Conservation (phyloP, 2,113 vertebrate genomes). For the Grantiella picta region DNA sequence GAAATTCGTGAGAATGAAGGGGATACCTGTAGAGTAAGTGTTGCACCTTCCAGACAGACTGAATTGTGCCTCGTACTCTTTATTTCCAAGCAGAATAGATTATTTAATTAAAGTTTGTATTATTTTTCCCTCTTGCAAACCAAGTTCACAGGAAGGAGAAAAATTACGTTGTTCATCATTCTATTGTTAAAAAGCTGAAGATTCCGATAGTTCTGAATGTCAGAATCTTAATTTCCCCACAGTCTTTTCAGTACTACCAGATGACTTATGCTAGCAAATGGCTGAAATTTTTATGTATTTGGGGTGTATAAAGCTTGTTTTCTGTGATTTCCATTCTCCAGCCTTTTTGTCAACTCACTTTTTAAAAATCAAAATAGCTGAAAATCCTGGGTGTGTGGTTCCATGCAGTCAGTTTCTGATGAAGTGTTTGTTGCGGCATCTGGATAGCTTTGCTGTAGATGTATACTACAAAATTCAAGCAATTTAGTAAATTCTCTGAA, state of each 20-base stretch:
- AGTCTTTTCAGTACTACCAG: not conserved
- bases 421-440: not conserved
- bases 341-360: not conserved
- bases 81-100: not conserved
- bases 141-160: not conserved
- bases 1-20: not conserved
- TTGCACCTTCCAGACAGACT: not conserved
- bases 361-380: not conserved
- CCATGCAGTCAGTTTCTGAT: not conserved
- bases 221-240: not conserved
- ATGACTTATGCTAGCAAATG: not conserved
- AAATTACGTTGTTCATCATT: not conserved
- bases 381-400: not conserved
- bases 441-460: not conserved
- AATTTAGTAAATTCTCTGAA: not conserved
- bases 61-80: not conserved
- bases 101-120: not conserved
- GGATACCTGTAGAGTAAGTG: not conserved
- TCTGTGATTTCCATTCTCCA: not conserved
- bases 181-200: not conserved
- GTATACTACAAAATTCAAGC: not conserved
- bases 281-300: not conserved
- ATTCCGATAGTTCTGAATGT: not conserved
- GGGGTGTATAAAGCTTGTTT: not conserved
- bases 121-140: not conserved